Percentiles rank a stretch among this genome's conserved stretches.
phyloP scores from a whole-genome alignment of 2,888 invertebrate genomes.

The Chironomus tentans region DNA sequence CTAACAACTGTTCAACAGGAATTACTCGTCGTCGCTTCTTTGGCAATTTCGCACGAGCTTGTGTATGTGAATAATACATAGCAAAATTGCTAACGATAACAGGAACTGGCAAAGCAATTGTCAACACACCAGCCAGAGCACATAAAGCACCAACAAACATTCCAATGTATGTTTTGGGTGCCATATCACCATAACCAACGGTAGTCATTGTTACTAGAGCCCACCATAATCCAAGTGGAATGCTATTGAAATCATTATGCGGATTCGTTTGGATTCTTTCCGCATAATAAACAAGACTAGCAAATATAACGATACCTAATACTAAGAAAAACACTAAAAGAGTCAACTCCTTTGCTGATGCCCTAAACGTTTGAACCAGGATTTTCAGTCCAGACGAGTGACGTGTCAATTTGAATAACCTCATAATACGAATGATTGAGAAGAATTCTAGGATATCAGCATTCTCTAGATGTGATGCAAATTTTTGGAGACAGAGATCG shows the following conservation, averaged over 20 bases:
- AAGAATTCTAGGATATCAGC: conserved; percentile 96
- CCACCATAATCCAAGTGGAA: conserved; percentile 97
- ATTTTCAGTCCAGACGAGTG: conserved; percentile 98
- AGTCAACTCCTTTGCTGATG: conserved; percentile 93
- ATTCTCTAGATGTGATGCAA: conserved; percentile 85
- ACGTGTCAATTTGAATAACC: conserved; percentile 91
- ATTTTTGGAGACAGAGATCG: conserved; percentile 80
- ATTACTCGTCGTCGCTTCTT: conserved; percentile 95
- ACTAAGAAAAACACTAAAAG: conserved; percentile 95
- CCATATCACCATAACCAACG: conserved; percentile 98
- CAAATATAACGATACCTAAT: conserved; percentile 95
- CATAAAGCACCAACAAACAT: conserved; percentile 98
- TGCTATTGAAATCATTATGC: conserved; percentile 95
- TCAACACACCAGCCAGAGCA: conserved; percentile 95
- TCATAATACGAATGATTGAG: conserved; percentile 94
- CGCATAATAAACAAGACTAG: conserved; percentile 95
- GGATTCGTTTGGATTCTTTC: conserved; percentile 93
- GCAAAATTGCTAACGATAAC: conserved; percentile 99
- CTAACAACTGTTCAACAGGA: conserved; percentile 81
- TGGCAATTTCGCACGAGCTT: conserved; percentile 97
- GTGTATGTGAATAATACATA: conserved; percentile 91
- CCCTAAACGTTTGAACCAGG: conserved; percentile 94
- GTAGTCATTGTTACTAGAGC: conserved; percentile 98
- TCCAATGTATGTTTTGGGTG: conserved; percentile 94
- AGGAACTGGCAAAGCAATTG: conserved; percentile 96